These are phyloP conservation scores for Pionites leucogaster DNA, from an alignment of 2,113 vertebrate species.

Conservation along the genomic window DNA sequence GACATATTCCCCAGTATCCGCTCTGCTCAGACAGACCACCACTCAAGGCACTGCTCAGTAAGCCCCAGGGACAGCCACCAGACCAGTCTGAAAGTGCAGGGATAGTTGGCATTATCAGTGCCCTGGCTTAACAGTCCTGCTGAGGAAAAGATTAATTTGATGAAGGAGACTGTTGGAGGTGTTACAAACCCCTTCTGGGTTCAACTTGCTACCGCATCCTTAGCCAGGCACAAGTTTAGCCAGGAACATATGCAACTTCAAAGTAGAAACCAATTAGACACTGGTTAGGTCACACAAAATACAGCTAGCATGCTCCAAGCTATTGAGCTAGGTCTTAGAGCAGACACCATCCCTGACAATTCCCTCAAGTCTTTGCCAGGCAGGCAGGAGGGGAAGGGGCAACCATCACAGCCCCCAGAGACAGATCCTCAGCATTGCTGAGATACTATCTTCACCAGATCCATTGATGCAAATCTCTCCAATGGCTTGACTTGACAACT, in stretches of 20 bases:
- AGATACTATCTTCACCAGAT: not conserved
- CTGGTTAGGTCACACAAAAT: not conserved
- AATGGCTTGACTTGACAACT: not conserved
- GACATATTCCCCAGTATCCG: rapidly evolving
- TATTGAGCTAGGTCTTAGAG: not conserved
- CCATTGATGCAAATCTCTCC: not conserved
- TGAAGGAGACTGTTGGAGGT: not conserved
- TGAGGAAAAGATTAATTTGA: not conserved
- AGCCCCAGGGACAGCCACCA: not conserved
- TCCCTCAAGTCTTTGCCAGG: not conserved
- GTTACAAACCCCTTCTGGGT: not conserved
- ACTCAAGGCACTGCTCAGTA: not conserved
- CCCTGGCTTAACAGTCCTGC: not conserved
- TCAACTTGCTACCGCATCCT: not conserved
- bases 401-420: not conserved
- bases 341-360: not conserved
- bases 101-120: not conserved
- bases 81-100: not conserved
- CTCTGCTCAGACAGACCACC: not conserved
- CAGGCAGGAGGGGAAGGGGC: not conserved
- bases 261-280: not conserved
- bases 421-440: not conserved
- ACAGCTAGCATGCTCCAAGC: not conserved
- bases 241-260: not conserved
- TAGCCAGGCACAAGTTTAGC: not conserved